A percentile compares a stretch with the other conserved stretches of the same genome.
phyloP scores from a whole-genome alignment of 2,888 invertebrate genomes.

The Hydropsyche betteni region DNA sequence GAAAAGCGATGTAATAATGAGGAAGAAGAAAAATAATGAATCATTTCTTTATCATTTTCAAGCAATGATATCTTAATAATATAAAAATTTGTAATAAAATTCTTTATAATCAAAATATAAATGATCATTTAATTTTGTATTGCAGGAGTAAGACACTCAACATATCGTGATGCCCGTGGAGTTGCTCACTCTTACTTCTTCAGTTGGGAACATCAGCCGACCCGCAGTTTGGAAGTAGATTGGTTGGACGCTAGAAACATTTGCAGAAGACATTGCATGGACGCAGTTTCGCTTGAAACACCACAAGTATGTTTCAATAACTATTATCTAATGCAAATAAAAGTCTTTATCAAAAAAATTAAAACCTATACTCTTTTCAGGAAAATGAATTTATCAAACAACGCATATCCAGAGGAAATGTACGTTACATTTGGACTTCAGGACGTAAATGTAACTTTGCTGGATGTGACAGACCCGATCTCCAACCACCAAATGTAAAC shows the following conservation, averaged over 20 bases:
- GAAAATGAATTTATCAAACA: constrained; percentile 92
- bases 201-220: constrained; percentile 89
- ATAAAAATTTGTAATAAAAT: too few relatives aligned
- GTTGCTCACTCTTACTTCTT: constrained; percentile 93
- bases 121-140: constrained; percentile 33
- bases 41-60: too few relatives aligned
- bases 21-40: too few relatives aligned
- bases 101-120: too few relatives aligned
- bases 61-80: too few relatives aligned
- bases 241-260: constrained; percentile 92
- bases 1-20: too few relatives aligned
- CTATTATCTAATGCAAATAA: background rate
- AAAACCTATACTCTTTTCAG: constrained; percentile 52
- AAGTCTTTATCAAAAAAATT: too few relatives aligned
- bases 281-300: constrained; percentile 89
- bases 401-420: constrained; percentile 80
- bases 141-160: constrained; percentile 85
- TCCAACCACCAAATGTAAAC: constrained; percentile 85
- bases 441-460: constrained; percentile 93
- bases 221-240: constrained; percentile 84
- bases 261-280: constrained; percentile 93
- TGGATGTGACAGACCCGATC: constrained; percentile 83
- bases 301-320: constrained; percentile 69
- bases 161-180: constrained; percentile 87
- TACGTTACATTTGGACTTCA: constrained; percentile 89